Conservation (phyloP, 2,797 vertebrate species). For the Lemur catta region DNA sequence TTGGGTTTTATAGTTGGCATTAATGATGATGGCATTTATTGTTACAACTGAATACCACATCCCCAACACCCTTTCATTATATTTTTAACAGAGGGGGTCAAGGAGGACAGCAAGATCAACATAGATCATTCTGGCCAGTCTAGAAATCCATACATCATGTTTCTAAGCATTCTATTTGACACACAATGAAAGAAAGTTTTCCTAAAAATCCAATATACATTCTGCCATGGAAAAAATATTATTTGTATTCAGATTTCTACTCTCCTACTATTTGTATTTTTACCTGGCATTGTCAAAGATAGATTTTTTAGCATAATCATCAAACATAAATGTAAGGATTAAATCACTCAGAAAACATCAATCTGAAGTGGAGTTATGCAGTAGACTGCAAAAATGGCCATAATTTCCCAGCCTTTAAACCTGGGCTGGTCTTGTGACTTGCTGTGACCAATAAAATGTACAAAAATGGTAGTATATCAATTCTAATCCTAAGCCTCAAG, state of each 20-base stretch:
- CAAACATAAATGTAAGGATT: not conserved
- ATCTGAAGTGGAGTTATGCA: not conserved
- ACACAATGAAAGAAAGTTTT: not conserved
- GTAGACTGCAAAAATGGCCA: not conserved
- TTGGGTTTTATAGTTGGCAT: not conserved
- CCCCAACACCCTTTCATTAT: not conserved
- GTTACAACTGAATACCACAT: not conserved
- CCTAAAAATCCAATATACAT: not conserved
- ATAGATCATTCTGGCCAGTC: not conserved
- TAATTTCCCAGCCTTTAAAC: not conserved
- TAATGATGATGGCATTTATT: not conserved
- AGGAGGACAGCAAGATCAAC: not conserved
- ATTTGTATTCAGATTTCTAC: not conserved
- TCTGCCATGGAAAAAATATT: not conserved
- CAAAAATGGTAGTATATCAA: not conserved
- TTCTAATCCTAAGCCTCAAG: not conserved
- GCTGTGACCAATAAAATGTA: not conserved
- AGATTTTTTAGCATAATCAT: not conserved
- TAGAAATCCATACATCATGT: not conserved
- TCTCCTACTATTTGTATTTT: not conserved
- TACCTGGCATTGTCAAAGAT: not conserved
- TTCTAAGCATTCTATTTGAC: slow-evolving; percentile 25
- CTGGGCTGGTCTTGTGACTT: not conserved
- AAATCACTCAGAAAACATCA: not conserved
- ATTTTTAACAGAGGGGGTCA: not conserved